Base-by-base conservation (phyloP, 2,888 invertebrate genomes). In the Saturnia japonica region DNA sequence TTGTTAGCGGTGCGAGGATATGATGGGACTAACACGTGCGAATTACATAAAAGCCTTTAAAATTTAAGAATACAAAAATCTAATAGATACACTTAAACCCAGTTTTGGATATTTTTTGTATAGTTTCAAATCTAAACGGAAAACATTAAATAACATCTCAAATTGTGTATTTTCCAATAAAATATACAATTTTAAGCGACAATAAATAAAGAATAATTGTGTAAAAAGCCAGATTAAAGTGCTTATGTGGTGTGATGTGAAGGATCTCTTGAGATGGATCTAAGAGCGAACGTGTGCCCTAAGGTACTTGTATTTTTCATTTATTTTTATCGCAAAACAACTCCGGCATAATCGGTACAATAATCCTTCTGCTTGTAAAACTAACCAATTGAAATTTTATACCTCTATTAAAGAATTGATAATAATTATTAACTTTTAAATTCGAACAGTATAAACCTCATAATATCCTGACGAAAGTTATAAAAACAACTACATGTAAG, bases 161-260 rank as follows among this genome's bases (percentile, higher is more conserved):
- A 51, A 51, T 51, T n/a, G 19, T n/a, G n/a, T 51, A 51, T n/a
- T n/a, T n/a, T n/a, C n/a, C n/a, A n/a, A n/a, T n/a, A n/a, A n/a
- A n/a, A n/a, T n/a, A n/a, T n/a, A n/a, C n/a, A 25, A 57, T 25
- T 22, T 22, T 22, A 1, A 25, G 12, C 11, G 57, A 57, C 57
- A 25, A 57, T 22, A 57, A 25, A 9, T 51, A n/a, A 51, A 9
- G 0, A 57, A 19, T 11, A 16, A 57, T 25, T 84, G 85, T 83
- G 85, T 76, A 78, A 86, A 86, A 81, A 78, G 80, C 80, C 76
- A 76, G 80, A 85, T 82, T 82, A 86, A 86, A 83, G 79, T 78
- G n/a, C n/a, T n/a, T n/a, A 80, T 79, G 76, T 75, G 72, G 73
- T 75, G 79, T 80, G 80, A 78, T 80, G 80, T 77, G 83, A 89